Evolutionary conservation across 2,888 invertebrate species (phyloP), one percentile per base, ranked within the genome.

Genomic region (Heliconius cydno): DNA sequence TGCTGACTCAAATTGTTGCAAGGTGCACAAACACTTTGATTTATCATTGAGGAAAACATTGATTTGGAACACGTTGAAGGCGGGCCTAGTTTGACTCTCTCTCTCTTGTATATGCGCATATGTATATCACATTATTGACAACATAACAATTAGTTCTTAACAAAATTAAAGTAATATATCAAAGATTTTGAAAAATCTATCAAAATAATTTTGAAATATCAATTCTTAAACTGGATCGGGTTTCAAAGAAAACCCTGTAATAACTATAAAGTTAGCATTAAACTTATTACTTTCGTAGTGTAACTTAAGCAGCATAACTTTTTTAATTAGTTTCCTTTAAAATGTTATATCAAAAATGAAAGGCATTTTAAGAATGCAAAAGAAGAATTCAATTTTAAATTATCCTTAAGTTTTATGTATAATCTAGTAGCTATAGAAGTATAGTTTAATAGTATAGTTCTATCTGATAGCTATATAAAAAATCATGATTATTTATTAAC

Each of bases 1-100:
- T 83, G 82, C 79, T 85, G 83, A 86, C 84, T 84, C 78, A 84
- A 84, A 80, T 66, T 65, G 28, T 79, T 72, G 78, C 79, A 82
- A 79, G 83, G 73, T 78, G 75, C 75, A 80, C 79, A 52, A 30
- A 77, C 79, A 82, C 79, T 80, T 71, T 46, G 71, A 80, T 82
- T 82, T 80, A 80, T 76, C 81, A 77, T 80, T 78, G 74, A 81
- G 82, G 83, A 83, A 82, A 83, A 81, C 75, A 57, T 28, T 82
- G 70, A 79, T 82, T 79, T 75, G 70, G 67, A 70, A 77, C 60
- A 68, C 52, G 71, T 38, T 41, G 60, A 72, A 72, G 78, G 67
- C 52, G 57, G 60, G 70, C 15, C 65, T 60, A 57, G 22, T n/a
- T 25, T 68, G n/a, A 41, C 28, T 46, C 46, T 80, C 15, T 19